A percentile compares a stretch with the other conserved stretches of the same genome.
phyloP scores from a whole-genome alignment of 2,888 invertebrate species.

The Nomada flava region DNA sequence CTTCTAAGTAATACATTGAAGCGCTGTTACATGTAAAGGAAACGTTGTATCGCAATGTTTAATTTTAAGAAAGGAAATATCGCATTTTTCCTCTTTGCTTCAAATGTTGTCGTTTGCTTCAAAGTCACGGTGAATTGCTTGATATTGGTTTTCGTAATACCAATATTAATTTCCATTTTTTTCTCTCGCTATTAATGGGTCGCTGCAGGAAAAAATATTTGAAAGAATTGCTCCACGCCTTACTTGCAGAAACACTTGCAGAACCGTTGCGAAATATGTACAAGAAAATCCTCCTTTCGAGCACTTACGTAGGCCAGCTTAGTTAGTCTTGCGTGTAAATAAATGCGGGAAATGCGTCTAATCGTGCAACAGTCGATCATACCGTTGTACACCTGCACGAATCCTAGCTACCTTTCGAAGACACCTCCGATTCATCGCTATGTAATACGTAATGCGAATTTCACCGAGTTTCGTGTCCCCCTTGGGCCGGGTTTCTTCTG shows the following conservation, averaged over 20 bases:
- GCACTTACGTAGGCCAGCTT: conserved; percentile 21
- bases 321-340: conserved; percentile 50
- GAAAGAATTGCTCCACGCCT: neutral
- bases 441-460: conserved; percentile 54
- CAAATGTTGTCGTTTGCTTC: neutral
- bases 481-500: conserved; percentile 43
- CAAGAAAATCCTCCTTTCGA: conserved; percentile 27
- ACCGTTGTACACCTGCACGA: conserved; percentile 33
- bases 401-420: conserved; percentile 47
- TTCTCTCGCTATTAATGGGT: too few relatives aligned
- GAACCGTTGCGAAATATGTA: conserved; percentile 34
- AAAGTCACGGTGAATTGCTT: neutral
- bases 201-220: neutral
- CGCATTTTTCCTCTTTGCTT: neutral
- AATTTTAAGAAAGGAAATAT: neutral
- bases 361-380: conserved; percentile 53
- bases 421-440: conserved; percentile 53
- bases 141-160: too few relatives aligned
- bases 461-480: conserved; percentile 52
- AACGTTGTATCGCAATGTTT: too few relatives aligned
- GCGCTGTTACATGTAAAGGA: too few relatives aligned
- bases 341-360: conserved; percentile 54
- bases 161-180: too few relatives aligned
- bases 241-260: neutral
- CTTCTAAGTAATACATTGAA: too few relatives aligned